Percentiles rank a stretch among this genome's conserved stretches.
These are phyloP conservation scores for Stegodyphus mimosarum DNA, from an alignment of 1,140 invertebrate species.

Conservation along the genomic window DNA sequence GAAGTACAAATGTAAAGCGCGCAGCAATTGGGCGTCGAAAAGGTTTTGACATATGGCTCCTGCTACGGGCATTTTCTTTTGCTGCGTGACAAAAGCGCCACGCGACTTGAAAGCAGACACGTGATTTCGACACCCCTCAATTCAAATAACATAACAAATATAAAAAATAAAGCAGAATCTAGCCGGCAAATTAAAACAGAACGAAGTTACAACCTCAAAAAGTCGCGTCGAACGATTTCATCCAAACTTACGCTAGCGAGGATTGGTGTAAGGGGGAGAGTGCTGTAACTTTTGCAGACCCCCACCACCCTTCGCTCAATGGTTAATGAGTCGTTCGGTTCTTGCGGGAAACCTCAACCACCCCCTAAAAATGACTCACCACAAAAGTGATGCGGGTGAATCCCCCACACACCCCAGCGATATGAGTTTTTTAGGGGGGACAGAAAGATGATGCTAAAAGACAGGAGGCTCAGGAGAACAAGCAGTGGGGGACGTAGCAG, in stretches of 20 bases:
- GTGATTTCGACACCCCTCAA: conserved; percentile 37
- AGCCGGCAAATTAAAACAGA: conserved; percentile 24
- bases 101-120: conserved; percentile 12
- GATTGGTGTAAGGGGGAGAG: not conserved
- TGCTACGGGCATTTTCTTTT: not conserved
- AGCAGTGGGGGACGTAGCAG: conserved; percentile 18
- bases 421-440: conserved; percentile 55
- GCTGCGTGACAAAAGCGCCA: conserved; percentile 1
- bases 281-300: not conserved
- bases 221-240: conserved; percentile 2
- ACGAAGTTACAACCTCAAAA: conserved; percentile 27
- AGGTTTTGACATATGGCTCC: not conserved
- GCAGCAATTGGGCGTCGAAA: conserved; percentile 1
- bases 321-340: conserved; percentile 56
- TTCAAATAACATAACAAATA: conserved; percentile 6
- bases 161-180: conserved; percentile 9
- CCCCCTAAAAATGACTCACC: conserved; percentile 53
- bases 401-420: conserved; percentile 21
- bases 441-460: conserved; percentile 48
- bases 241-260: not conserved
- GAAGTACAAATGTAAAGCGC: no score
- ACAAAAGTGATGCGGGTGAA: conserved; percentile 52
- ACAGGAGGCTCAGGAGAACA: conserved; percentile 23
- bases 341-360: conserved; percentile 57
- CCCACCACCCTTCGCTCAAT: conserved; percentile 20